These are phyloP conservation scores for Rutilus rutilus DNA, from an alignment of 2,113 vertebrate genomes.

Conservation along the genomic window DNA sequence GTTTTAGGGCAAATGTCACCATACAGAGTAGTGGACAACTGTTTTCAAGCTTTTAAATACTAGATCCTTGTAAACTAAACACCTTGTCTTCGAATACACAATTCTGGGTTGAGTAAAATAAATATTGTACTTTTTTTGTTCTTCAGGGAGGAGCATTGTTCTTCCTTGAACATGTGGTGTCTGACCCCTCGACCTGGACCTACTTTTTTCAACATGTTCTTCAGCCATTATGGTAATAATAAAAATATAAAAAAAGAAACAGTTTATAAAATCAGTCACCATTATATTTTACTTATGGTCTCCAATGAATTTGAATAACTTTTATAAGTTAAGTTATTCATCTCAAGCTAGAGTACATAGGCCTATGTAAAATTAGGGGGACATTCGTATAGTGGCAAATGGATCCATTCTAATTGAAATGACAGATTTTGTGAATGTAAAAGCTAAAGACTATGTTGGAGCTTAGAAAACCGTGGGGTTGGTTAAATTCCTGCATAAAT, in stretches of 20 bases:
- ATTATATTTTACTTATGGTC: neutral
- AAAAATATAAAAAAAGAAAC: neutral
- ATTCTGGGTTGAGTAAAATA: neutral
- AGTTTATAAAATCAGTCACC: neutral
- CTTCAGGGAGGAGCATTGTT: slow-evolving; percentile 84
- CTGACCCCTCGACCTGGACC: slow-evolving; percentile 75
- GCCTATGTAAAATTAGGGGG: neutral
- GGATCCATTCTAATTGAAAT: too few species aligned
- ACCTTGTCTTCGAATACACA: neutral
- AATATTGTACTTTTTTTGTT: neutral
- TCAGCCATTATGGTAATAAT: slow-evolving; percentile 75
- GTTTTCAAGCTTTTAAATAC: neutral
- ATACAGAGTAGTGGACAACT: neutral
- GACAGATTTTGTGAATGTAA: neutral
- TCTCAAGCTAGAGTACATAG: neutral
- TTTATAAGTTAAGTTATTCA: neutral
- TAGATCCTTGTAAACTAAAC: neutral
- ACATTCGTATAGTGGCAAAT: neutral
- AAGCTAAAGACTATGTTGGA: neutral
- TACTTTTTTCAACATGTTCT: slow-evolving; percentile 82
- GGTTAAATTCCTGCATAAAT: neutral
- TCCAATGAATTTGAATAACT: neutral
- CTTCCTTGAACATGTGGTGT: slow-evolving; percentile 85
- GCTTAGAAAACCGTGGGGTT: neutral
- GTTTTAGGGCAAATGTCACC: neutral